Evolutionary conservation across 2,888 invertebrate genomes (phyloP), one percentile per base, ranked within the genome.

Genomic region (Metacarcinus magister): DNA sequence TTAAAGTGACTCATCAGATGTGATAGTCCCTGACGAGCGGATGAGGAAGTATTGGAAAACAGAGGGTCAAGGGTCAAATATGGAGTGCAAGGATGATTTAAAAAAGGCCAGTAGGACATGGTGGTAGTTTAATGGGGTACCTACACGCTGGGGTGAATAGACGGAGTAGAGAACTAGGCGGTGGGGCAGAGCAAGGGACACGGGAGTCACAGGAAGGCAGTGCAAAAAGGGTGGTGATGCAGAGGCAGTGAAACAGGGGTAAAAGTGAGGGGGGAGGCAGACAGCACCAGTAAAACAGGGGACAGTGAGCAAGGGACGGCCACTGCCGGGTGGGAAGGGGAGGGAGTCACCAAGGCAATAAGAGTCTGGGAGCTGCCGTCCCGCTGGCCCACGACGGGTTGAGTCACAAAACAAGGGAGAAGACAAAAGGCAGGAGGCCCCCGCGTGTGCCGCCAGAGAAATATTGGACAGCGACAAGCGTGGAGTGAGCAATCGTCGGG

Each of bases 401-500:
- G 28, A 43, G 67, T 67, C 32, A 93, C 39, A 43, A 28, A 93
- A 93, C 92, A 93, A 60, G 67, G 43, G 89, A 75, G 44, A 67
- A 67, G 23, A 46, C 44, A 54, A 75, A 87, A 67, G 94, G n/a
- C 32, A 82, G 44, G 46, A 54, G 28, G 48, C 46, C 28, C 87
- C 28, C 39, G 93, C n/a, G 67, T 93, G 93, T 93, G 93, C 60
- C 93, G 93, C 93, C 54, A 39, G 67, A 93, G 93, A 95, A 95
- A 95, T 95, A 95, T 95, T 95, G 95, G 95, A 95, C 95, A 95
- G 92, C 90, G 90, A 95, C 95, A 92, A 95, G 90, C 95, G 90
- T 92, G 75, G 60, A 46, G 95, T 95, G 95, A 95, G 95, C 95
- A 95, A 95, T 95, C 92, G 67, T 46, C 60, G 92, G 67, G 92